Base-by-base conservation (phyloP, 53 echinoderm and acorn worm species). In the Mesocentrotus franciscanus region DNA sequence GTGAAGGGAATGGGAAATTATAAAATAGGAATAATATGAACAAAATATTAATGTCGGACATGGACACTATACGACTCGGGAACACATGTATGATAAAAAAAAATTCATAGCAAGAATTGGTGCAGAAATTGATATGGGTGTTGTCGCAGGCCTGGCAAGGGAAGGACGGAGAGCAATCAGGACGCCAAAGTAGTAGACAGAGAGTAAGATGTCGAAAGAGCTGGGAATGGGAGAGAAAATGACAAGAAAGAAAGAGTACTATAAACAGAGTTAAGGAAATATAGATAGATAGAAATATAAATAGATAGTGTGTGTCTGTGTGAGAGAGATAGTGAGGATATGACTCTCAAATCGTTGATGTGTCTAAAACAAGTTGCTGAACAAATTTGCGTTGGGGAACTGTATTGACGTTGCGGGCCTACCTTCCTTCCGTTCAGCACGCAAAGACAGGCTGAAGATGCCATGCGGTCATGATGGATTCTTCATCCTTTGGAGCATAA, bases 351-450 rank as follows among this genome's bases (percentile, higher is more conserved):
- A 35, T 60, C 61, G 42, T 11, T 92, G 68, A 42, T 26, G 32
- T 39, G 71, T 92, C 32, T 92, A 10, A 66, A 58, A 92, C 33
- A 58, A 90, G 90, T 90, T 68, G 22, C 39, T 92, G 24, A 34
- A 66, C 71, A 92, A 92, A 35, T 92, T 39, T 92, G 55, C n/a
- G 56, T 92, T 66, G 42, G 18, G 71, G 92, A 92, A 35, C 12
- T 71, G 71, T 64, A 92, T 92, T 39, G 7, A 92, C 92, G 70
- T 61, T 92, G 33, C 18, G 64, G 70, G 13, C 68, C 71, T 36
- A 68, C 36, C 92, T 70, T 32, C 33, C 92, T 70, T 32, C 17
- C 81, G 81, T 76, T 76, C 64, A 64, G 33, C 15, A 33, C 36
- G 42, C 42, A 17, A 64, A 81, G 22, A 42, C 36, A 7, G 81